Evolutionary conservation across 2,888 invertebrate genomes (phyloP).

Genomic region (Allophyes oxyacanthae): DNA sequence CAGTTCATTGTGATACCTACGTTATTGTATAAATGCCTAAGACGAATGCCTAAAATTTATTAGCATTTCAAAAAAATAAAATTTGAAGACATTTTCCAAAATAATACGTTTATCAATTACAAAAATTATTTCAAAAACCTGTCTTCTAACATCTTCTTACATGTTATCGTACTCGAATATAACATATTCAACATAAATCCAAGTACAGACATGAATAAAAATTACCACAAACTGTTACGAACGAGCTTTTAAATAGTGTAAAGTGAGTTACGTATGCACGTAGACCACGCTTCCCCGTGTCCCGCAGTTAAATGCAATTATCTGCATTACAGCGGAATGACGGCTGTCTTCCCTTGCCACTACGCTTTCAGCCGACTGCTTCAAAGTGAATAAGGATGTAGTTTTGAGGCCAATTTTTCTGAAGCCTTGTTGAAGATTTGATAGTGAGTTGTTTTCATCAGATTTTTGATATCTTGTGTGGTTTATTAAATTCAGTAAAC

Average conservation of each 20-base stretch:
- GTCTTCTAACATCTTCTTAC: no score
- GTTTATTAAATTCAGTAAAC: no score
- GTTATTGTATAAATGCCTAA: no score
- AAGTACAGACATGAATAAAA: constrained; percentile 19
- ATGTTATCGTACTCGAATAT: no score
- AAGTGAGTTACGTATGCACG: constrained; percentile 74
- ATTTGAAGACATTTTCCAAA: no score
- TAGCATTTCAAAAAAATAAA: no score
- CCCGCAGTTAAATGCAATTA: constrained; percentile 78
- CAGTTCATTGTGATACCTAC: no score
- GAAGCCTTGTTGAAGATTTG: no score
- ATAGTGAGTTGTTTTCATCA: neutral
- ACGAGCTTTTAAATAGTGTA: constrained; percentile 71
- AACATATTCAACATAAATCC: constrained; percentile 5
- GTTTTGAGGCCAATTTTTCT: constrained; percentile 29
- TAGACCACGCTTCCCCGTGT: constrained; percentile 58
- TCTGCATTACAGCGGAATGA: constrained; percentile 70
- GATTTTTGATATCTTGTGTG: neutral
- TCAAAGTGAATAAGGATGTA: constrained; percentile 44
- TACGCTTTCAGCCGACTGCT: constrained; percentile 28
- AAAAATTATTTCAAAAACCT: no score
- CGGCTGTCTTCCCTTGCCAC: constrained; percentile 63
- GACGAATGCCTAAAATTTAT: no score
- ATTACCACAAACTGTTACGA: constrained; percentile 41
- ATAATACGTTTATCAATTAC: no score